phyloP scores from a whole-genome alignment of 2,797 vertebrate species.

The Sebastiscus tertius region DNA sequence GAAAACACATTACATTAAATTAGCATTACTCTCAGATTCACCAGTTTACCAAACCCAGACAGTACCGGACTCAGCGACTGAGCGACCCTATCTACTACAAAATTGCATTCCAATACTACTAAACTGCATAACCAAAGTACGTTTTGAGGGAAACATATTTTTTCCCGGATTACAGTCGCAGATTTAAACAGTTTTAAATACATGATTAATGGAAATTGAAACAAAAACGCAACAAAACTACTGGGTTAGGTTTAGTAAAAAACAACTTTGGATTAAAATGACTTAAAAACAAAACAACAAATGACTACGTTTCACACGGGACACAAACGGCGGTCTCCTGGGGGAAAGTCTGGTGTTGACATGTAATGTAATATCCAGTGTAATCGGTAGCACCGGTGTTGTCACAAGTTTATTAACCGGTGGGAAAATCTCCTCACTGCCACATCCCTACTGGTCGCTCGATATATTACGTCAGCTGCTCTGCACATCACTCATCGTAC shows the following conservation, averaged over 20 bases:
- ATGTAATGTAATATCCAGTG: no score
- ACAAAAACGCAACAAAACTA: not conserved
- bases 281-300: not conserved
- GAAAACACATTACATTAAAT: not conserved
- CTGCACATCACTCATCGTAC: fast-evolving
- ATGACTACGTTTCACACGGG: not conserved
- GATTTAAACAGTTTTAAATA: not conserved
- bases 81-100: not conserved
- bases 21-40: not conserved
- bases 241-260: not conserved
- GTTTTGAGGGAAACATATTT: not conserved
- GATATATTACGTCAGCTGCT: no score
- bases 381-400: no score
- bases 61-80: not conserved
- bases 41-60: not conserved
- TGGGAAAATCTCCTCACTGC: no score
- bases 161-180: fast-evolving
- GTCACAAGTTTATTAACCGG: no score
- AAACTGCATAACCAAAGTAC: not conserved
- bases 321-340: no score
- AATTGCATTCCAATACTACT: not conserved
- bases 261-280: not conserved
- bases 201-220: not conserved
- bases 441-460: no score
- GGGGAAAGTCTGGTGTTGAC: no score